Base-by-base conservation (phyloP, 2,888 invertebrate species). In the Alcis repandata region DNA sequence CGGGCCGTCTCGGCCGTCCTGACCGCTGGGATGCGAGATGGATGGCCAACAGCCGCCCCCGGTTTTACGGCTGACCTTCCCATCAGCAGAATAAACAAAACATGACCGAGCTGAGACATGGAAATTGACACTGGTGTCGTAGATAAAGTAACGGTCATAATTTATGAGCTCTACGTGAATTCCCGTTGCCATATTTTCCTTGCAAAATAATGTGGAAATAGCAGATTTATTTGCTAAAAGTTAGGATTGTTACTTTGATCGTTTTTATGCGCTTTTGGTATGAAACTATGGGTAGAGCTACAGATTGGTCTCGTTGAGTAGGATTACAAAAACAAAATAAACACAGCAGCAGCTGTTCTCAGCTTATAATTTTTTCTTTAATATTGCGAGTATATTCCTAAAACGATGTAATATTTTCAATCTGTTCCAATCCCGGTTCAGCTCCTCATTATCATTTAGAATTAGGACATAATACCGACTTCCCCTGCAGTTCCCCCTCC, bases 41-140 rank as follows among this genome's bases (percentile, higher is more conserved):
- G 60, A 66, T 66, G 60, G 51, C 32, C 48, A 20, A 27, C 46
- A 36, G 61, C 48, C 53, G 53, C 46, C 57, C 45, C 27, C 10
- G 49, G 52, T 38, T 61, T 65, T 66, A 66, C 15, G 22, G 40
- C 52, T 52, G 65, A 57, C 65, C 65, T 64, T 59, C 60, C 56
- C 65, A 52, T 65, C 65, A 52, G 36, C 46, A 36, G 19, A 52
- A 64, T 64, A 63, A 56, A 65, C 65, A 65, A 60, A 58, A 59
- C 52, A 58, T 49, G 49, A 32, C 51, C 20, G 45, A 32, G 45
- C 54, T 64, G 15, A 15, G 53, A 51, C 40, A 33, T 40, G 52
- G 36, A 66, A 38, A 46, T 57, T 46, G 57, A 66, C 60, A 64
- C 53, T 22, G 49, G 22, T 17, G 17, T 45, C 45, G 36, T 7